Percentiles rank a stretch among this genome's conserved stretches.
These are phyloP conservation scores for Teleogryllus oceanicus DNA, from an alignment of 2,888 invertebrate genomes.

Conservation along the genomic window DNA sequence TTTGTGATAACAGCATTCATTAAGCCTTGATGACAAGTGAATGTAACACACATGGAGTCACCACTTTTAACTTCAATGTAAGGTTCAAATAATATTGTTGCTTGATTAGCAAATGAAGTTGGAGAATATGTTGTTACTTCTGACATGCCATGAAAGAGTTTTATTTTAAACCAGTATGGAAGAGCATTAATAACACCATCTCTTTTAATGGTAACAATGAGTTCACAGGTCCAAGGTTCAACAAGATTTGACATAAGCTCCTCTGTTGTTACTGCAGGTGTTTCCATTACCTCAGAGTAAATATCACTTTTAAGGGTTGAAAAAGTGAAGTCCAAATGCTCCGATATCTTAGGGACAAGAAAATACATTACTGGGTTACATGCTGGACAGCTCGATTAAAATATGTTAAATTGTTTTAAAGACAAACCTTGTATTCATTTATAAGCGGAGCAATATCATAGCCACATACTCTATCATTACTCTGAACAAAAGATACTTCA, in stretches of 20 bases:
- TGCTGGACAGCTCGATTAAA: conserved; percentile 36
- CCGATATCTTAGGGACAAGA: conserved; percentile 45
- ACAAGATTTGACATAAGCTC: background rate
- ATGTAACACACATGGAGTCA: conserved; percentile 44
- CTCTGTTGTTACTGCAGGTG: background rate
- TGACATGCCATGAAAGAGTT: conserved; percentile 48
- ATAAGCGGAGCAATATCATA: conserved; percentile 56
- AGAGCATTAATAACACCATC: conserved; percentile 47
- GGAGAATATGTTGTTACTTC: conserved; percentile 49
- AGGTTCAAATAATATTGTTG: conserved; percentile 51
- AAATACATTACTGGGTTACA: too few relatives aligned
- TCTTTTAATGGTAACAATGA: background rate
- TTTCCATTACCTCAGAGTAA: background rate
- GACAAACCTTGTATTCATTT: conserved; percentile 58
- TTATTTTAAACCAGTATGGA: conserved; percentile 56
- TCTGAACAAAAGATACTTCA: conserved; percentile 53
- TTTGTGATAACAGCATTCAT: conserved; percentile 12
- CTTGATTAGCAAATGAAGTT: conserved; percentile 51
- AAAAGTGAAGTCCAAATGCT: conserved; percentile 55
- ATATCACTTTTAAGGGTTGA: background rate
- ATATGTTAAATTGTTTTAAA: conserved; percentile 25
- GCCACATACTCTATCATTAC: conserved; percentile 55
- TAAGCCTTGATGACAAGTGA: conserved; percentile 38
- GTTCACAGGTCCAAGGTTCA: background rate
- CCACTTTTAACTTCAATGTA: conserved; percentile 44